A percentile compares a stretch with the other conserved stretches of the same genome.
Conservation (phyloP, 2,797 vertebrate genomes). For the Neosilurus mollespiculum region DNA sequence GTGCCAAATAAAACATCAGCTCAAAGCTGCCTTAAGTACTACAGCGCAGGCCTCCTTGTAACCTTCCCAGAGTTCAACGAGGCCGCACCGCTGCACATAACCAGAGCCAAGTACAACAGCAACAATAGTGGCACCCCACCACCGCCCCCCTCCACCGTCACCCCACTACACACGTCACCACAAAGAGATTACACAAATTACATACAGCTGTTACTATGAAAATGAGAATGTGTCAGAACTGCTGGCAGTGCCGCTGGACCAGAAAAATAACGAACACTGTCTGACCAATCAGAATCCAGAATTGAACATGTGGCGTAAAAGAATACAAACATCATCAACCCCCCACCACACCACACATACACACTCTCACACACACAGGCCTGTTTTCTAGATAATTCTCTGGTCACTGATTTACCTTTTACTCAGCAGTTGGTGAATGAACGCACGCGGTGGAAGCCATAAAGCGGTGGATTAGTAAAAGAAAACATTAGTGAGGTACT, state of each 20-base stretch:
- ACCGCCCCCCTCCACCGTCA: too few species aligned
- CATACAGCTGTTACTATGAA: neutral
- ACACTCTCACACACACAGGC: neutral
- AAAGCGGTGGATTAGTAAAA: neutral
- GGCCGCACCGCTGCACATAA: slow-evolving; percentile 9
- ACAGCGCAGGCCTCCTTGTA: slow-evolving; percentile 36
- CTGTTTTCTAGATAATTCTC: neutral
- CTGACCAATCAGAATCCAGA: slow-evolving; percentile 2
- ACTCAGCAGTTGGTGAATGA: neutral
- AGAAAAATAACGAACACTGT: neutral
- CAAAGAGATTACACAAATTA: neutral
- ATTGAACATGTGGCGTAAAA: neutral
- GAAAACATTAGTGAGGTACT: neutral
- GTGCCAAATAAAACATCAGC: slow-evolving; percentile 44
- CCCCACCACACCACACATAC: neutral
- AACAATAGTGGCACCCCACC: neutral
- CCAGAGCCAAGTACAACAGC: neutral
- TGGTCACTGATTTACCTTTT: neutral
- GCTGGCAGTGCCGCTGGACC: neutral
- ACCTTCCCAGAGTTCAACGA: slow-evolving; percentile 38
- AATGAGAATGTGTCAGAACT: neutral
- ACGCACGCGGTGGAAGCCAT: neutral
- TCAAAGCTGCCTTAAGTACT: slow-evolving; percentile 49
- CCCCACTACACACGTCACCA: neutral
- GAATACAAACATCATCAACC: neutral